These are phyloP conservation scores for Patiria pectinifera DNA, from an alignment of 53 echinoderm and acorn worm genomes.

Conservation along the genomic window DNA sequence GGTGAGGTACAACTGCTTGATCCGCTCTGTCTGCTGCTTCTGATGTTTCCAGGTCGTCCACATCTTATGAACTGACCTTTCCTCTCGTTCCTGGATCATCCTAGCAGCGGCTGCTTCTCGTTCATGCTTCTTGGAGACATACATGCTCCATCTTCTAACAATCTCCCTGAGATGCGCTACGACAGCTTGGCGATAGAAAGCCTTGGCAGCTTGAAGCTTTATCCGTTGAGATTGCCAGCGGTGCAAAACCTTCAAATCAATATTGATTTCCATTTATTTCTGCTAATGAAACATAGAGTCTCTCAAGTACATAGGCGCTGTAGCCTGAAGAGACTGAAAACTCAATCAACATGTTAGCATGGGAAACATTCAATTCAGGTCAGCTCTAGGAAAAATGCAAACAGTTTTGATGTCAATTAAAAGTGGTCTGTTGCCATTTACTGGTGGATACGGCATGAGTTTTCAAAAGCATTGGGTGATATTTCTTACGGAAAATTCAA, in stretches of 20 bases:
- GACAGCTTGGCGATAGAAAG: constrained; percentile 12
- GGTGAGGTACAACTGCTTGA: constrained; percentile 10
- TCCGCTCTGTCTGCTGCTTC: neutral
- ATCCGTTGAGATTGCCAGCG: constrained; percentile 26
- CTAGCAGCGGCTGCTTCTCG: neutral
- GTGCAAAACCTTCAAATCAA: constrained; percentile 29
- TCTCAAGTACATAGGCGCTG: too few species aligned
- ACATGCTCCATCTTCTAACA: constrained; percentile 19
- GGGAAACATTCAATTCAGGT: too few species aligned
- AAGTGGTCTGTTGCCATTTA: too few species aligned
- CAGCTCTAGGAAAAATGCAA: too few species aligned
- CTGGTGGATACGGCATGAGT: too few species aligned
- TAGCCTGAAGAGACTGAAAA: too few species aligned
- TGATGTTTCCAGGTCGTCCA: constrained; percentile 30
- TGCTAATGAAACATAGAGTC: too few species aligned
- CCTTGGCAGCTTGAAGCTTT: constrained; percentile 28
- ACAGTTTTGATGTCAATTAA: too few species aligned
- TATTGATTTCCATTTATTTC: too few species aligned
- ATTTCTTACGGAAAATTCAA: too few species aligned
- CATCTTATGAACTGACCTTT: neutral
- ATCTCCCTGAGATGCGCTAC: neutral
- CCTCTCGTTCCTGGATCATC: constrained; percentile 5
- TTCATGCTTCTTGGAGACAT: neutral
- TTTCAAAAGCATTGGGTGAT: too few species aligned
- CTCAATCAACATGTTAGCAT: too few species aligned